phyloP scores from a whole-genome alignment of 2,888 invertebrate genomes.

The Standfussiana lucernea region DNA sequence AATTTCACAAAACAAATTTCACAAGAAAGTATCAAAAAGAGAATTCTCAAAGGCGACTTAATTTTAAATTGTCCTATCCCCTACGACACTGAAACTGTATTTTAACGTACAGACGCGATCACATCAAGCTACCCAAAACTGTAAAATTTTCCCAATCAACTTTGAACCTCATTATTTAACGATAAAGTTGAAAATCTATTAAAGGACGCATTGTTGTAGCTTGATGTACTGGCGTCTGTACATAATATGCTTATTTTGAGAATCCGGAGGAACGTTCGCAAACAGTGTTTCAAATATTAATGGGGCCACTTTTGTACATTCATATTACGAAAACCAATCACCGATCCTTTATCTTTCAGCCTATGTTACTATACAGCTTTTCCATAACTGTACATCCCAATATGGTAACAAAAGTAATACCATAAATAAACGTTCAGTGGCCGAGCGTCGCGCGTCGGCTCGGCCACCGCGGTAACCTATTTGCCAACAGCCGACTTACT shows the following conservation, averaged over 20 bases:
- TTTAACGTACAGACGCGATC: too few species aligned
- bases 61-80: background rate
- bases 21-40: background rate
- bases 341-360: background rate
- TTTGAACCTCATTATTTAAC: too few species aligned
- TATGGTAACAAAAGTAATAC: background rate
- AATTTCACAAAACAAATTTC: background rate
- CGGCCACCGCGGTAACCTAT: conserved; percentile 34
- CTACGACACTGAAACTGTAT: background rate
- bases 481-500: conserved; percentile 43
- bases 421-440: conserved; percentile 1
- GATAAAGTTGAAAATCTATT: too few species aligned
- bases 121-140: too few species aligned
- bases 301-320: background rate
- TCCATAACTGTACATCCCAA: background rate
- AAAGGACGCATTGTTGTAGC: too few species aligned
- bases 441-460: background rate
- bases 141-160: too few species aligned
- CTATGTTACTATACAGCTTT: background rate
- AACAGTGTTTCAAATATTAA: background rate
- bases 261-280: background rate
- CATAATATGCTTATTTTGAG: background rate
- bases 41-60: background rate
- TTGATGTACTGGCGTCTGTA: too few species aligned
- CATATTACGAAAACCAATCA: background rate